phyloP scores from a whole-genome alignment of 1,140 invertebrate species.

The Tetranychus urticae region DNA sequence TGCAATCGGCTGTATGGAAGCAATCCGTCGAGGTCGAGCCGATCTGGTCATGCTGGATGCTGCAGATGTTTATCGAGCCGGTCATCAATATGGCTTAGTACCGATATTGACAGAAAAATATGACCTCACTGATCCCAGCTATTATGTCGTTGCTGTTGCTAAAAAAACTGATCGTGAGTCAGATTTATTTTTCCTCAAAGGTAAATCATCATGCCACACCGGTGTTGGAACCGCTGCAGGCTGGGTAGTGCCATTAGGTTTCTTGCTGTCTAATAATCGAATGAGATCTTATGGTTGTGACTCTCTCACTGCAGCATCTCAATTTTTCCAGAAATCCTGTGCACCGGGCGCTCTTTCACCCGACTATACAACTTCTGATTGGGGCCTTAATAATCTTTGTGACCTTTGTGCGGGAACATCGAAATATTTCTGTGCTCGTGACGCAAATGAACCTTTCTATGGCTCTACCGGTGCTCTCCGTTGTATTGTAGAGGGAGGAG shows the following conservation, averaged over 20 bases:
- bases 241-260: slow-evolving; percentile 82
- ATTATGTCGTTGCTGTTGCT: slow-evolving; percentile 80
- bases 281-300: slow-evolving; percentile 77
- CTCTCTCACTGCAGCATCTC: slow-evolving; percentile 56
- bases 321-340: slow-evolving; percentile 52
- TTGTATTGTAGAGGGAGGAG: slow-evolving; percentile 79
- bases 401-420: slow-evolving; percentile 74
- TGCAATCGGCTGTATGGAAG: slow-evolving; percentile 69
- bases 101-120: slow-evolving; percentile 76
- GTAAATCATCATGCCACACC: slow-evolving; percentile 66
- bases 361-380: slow-evolving; percentile 24
- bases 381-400: slow-evolving; percentile 41
- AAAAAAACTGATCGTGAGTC: slow-evolving; percentile 63
- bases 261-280: slow-evolving; percentile 73
- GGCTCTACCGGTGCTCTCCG: slow-evolving; percentile 69
- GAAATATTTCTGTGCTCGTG: slow-evolving; percentile 48
- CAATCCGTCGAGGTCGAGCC: slow-evolving; percentile 28
- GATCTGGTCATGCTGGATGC: slow-evolving; percentile 75
- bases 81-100: slow-evolving; percentile 43
- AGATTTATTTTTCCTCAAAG: slow-evolving; percentile 62
- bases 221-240: slow-evolving; percentile 76
- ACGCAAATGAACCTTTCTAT: slow-evolving; percentile 66
- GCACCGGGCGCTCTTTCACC: slow-evolving; percentile 28
- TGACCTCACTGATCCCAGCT: slow-evolving; percentile 53
- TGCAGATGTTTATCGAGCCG: slow-evolving; percentile 77